A percentile compares a stretch with the other conserved stretches of the same genome.
Evolutionary conservation across 2,888 invertebrate genomes (phyloP).

Genomic region (Chouioia cunea): DNA sequence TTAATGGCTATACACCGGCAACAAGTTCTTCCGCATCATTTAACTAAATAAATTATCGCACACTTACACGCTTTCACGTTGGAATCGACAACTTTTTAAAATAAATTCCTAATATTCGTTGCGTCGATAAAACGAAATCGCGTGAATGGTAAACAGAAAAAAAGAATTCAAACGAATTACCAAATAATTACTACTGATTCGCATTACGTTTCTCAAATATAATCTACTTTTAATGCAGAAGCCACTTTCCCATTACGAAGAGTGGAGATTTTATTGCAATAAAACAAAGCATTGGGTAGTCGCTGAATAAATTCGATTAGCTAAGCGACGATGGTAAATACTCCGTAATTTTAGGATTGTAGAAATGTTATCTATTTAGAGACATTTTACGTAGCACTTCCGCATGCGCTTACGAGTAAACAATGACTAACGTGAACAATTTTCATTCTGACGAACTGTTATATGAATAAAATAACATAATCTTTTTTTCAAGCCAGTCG

Average conservation of each 20-base stretch:
- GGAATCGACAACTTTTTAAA: slow-evolving; percentile 31
- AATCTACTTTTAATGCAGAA: slow-evolving; percentile 44
- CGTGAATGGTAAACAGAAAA: slow-evolving; percentile 31
- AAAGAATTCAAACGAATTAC: slow-evolving; percentile 46
- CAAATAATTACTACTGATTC: slow-evolving; percentile 43
- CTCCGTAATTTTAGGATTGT: slow-evolving; percentile 47
- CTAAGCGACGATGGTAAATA: slow-evolving; percentile 28
- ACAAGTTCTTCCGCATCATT: no score
- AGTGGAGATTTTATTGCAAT: slow-evolving; percentile 39
- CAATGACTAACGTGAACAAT: slow-evolving; percentile 34
- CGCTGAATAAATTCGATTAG: slow-evolving; percentile 34
- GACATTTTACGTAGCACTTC: slow-evolving; percentile 45
- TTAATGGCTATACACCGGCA: no score
- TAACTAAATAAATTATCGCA: slow-evolving; percentile 27
- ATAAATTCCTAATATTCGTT: slow-evolving; percentile 12
- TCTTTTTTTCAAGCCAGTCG: slow-evolving; percentile 11
- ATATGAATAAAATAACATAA: slow-evolving; percentile 18
- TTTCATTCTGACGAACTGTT: slow-evolving; percentile 31
- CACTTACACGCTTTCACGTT: slow-evolving; percentile 34
- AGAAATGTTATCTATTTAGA: slow-evolving; percentile 45
- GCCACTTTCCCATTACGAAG: slow-evolving; percentile 36
- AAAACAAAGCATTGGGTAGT: slow-evolving; percentile 32
- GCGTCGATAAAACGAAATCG: slow-evolving; percentile 21
- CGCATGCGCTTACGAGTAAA: slow-evolving; percentile 43
- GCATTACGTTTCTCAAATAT: slow-evolving; percentile 43